phyloP scores from a whole-genome alignment of 1,140 invertebrate species.

The Trachymyrmex cornetzi region DNA sequence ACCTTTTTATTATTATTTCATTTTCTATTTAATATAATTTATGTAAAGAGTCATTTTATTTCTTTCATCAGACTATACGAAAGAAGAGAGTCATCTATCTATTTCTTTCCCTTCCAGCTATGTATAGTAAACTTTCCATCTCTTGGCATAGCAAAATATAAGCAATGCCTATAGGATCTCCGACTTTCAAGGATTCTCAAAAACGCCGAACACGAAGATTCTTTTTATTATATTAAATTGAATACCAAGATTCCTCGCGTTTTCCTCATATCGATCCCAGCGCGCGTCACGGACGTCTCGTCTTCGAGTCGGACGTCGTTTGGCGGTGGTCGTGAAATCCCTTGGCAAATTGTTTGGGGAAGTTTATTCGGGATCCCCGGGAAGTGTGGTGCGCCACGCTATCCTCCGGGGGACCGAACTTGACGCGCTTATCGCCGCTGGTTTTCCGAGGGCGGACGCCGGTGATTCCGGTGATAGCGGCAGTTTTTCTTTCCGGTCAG shows the following conservation, averaged over 20 bases:
- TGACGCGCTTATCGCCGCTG: slow-evolving; percentile 31
- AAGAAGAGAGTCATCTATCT: not conserved
- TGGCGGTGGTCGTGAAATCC: slow-evolving; percentile 15
- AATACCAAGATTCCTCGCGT: slow-evolving; percentile 56
- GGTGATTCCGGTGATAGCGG: slow-evolving; percentile 19
- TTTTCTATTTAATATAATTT: not conserved
- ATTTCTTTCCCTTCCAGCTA: not conserved
- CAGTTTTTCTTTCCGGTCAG: slow-evolving; percentile 37
- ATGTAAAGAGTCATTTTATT: not conserved
- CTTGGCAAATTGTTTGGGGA: slow-evolving; percentile 40
- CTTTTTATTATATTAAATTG: slow-evolving; percentile 62
- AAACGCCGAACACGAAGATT: slow-evolving; percentile 13
- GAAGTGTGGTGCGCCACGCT: slow-evolving; percentile 17
- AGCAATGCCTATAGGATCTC: not conserved
- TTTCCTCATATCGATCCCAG: slow-evolving; percentile 40
- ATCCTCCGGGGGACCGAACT: slow-evolving; percentile 34
- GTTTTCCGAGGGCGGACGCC: not conserved
- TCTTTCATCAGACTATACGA: not conserved
- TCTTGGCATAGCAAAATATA: slow-evolving; percentile 2
- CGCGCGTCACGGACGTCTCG: slow-evolving; percentile 11
- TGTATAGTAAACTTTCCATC: not conserved
- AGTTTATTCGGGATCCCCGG: slow-evolving; percentile 47
- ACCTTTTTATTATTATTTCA: not conserved
- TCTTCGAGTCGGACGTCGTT: slow-evolving; percentile 29
- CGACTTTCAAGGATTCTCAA: slow-evolving; percentile 28